Evolutionary conservation across 1,140 invertebrate genomes (phyloP).

Genomic region (Nasonia longicornis): DNA sequence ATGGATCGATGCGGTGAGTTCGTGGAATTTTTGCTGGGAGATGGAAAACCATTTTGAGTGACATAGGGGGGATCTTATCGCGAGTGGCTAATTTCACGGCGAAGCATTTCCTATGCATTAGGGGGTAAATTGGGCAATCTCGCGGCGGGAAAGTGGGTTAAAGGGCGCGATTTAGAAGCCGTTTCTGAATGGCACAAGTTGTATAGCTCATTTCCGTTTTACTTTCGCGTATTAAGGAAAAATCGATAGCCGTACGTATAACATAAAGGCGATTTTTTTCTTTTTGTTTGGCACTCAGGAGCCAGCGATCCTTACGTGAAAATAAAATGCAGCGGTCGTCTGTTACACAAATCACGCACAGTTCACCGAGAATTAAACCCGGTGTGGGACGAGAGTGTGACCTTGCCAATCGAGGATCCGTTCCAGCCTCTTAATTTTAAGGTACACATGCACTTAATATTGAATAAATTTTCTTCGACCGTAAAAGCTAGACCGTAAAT

Average conservation of each 20-base stretch:
- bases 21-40: too few species aligned
- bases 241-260: background rate
- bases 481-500: too few species aligned
- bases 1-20: slow-evolving; percentile 93
- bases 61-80: too few species aligned
- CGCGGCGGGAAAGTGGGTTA: too few species aligned
- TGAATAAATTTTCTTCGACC: background rate
- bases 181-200: too few species aligned
- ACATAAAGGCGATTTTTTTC: background rate
- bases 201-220: slow-evolving; percentile 26
- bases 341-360: slow-evolving; percentile 94
- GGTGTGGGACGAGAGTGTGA: slow-evolving; percentile 96
- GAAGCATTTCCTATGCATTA: too few species aligned
- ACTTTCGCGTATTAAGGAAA: too few species aligned
- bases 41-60: too few species aligned
- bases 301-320: slow-evolving; percentile 99
- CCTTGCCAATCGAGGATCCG: slow-evolving; percentile 93
- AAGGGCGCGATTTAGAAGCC: too few species aligned
- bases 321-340: slow-evolving; percentile 89
- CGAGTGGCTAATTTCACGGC: too few species aligned
- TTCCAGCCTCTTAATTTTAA: slow-evolving; percentile 89
- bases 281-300: slow-evolving; percentile 74
- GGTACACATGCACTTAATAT: slow-evolving; percentile 68
- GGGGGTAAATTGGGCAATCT: too few species aligned
- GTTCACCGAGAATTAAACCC: slow-evolving; percentile 92